These are phyloP conservation scores for Monopterus albus DNA, from an alignment of 2,113 vertebrate genomes.

Conservation along the genomic window DNA sequence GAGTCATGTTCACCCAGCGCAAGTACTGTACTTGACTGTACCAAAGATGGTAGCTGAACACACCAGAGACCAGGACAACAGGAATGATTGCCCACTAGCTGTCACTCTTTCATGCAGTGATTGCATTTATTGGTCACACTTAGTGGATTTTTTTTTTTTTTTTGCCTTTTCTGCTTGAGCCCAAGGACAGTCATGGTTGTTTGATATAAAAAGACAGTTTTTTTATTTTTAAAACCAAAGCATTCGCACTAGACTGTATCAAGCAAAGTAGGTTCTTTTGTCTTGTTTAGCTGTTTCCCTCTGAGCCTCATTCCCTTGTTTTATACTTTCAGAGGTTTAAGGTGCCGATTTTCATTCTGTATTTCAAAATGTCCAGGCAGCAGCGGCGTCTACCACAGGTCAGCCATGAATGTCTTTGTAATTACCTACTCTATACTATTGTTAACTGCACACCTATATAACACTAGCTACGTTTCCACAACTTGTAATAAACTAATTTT, in stretches of 20 bases:
- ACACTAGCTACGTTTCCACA: slow-evolving; percentile 38
- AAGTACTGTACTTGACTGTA: not conserved
- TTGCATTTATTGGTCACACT: slow-evolving; percentile 36
- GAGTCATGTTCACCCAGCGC: slow-evolving; percentile 5
- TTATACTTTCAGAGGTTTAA: slow-evolving; percentile 58
- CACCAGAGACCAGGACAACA: slow-evolving; percentile 11
- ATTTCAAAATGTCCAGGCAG: slow-evolving; percentile 4
- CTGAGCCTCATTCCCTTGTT: slow-evolving; percentile 41
- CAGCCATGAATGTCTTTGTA: slow-evolving; percentile 52
- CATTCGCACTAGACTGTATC: slow-evolving; percentile 39
- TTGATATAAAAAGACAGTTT: too few species aligned
- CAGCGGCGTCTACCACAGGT: slow-evolving; percentile 20
- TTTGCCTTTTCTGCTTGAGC: slow-evolving; percentile 37
- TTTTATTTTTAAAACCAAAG: slow-evolving; percentile 27
- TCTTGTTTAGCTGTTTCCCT: slow-evolving; percentile 12
- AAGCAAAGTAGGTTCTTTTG: slow-evolving; percentile 2
- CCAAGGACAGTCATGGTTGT: slow-evolving; percentile 39
- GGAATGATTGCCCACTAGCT: slow-evolving; percentile 24
- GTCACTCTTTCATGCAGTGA: slow-evolving; percentile 43
- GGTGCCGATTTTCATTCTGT: slow-evolving; percentile 41
- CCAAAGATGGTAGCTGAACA: slow-evolving; percentile 47
- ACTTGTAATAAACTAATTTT: slow-evolving; percentile 71
- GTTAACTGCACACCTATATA: slow-evolving; percentile 26
- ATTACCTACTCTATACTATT: slow-evolving; percentile 27
- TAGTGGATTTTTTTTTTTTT: slow-evolving; percentile 4